Evolutionary conservation across 2,888 invertebrate genomes (phyloP), one percentile per base, ranked within the genome.

Genomic region (Macaria notata): DNA sequence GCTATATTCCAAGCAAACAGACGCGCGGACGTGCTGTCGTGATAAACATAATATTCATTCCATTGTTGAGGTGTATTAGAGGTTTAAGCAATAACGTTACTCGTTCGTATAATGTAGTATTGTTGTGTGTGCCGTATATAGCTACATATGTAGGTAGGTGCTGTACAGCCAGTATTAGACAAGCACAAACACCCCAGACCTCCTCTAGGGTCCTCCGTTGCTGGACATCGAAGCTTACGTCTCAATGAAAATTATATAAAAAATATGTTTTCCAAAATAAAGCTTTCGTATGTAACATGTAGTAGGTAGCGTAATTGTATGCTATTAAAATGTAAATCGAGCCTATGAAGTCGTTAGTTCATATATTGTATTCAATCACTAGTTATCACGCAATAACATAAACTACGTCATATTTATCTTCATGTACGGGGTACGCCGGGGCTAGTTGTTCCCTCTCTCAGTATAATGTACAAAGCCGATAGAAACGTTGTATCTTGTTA

Each of bases 71-170:
- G 56, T 68, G 65, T 69, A 63, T 68, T 62, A 56, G 59, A 69
- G 52, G 8, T 66, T 61, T 73, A 70, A 73, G 72, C 71, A 69
- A 73, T 73, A 72, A 70, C 56, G 53, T 54, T 62, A 53, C 44
- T 54, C 49, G 49, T 50, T 33, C 9, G 43, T 50, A 56, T 58
- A 54, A 49, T 33, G 61, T 63, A 63, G 61, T 49, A 56, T 59
- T 56, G n/a, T 59, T 46, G 54, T 57, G 63, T 62, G 64, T 61
- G 38, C 49, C 46, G 42, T 50, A 38, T 31, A 41, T 4, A 5
- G 5, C 41, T 4, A 4, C 7, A 36, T 36, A 36, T 36, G 33
- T 36, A 36, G 5, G 4, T 7, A 36, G 5, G 7, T 36, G 7
- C 1, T 36, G 33, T 19, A 19, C 19, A 19, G 19, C 19, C 19